Conservation (phyloP, 2,113 vertebrate genomes). For the Salvelinus fontinalis region DNA sequence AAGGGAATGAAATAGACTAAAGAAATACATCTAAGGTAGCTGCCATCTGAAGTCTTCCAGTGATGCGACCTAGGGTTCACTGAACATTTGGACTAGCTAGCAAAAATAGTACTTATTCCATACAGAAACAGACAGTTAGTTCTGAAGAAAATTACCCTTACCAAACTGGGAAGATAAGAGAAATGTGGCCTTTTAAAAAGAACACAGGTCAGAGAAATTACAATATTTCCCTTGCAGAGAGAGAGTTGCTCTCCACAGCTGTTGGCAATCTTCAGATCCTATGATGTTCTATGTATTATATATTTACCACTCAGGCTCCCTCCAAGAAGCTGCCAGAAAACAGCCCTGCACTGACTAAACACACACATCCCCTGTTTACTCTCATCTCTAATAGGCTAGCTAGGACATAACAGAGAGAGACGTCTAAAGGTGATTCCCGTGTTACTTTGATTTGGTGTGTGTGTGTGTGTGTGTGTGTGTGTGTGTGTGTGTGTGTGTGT, state of each 20-base stretch:
- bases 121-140: not conserved
- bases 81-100: not conserved
- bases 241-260: not conserved
- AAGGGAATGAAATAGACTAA: not conserved
- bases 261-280: not conserved
- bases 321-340: not conserved
- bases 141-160: not conserved
- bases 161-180: not conserved
- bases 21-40: not conserved
- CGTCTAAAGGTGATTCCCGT: not conserved
- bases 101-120: not conserved
- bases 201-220: conserved; percentile 2
- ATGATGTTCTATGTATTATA: not conserved
- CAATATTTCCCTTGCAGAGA: not conserved
- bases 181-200: conserved; percentile 2
- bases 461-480: not conserved
- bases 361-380: not conserved
- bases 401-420: not conserved
- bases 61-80: not conserved
- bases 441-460: not conserved
- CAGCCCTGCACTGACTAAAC: not conserved
- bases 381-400: not conserved
- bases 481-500: not conserved
- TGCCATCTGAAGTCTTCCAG: not conserved
- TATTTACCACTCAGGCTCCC: not conserved